Evolutionary conservation across 2,888 invertebrate genomes (phyloP).

Genomic region (Orgyia antiqua): DNA sequence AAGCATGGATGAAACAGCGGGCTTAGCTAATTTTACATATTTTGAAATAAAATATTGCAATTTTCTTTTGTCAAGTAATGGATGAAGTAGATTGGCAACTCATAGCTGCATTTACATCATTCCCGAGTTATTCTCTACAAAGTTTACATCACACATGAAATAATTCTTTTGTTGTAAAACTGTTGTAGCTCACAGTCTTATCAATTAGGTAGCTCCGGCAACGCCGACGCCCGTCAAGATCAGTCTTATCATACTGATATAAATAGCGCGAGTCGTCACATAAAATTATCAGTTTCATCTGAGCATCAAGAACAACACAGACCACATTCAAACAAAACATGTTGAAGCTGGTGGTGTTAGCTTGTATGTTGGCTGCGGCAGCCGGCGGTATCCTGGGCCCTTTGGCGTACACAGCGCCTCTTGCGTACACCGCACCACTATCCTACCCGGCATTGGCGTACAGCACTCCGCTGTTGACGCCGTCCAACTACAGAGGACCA

Average conservation of each 20-base stretch:
- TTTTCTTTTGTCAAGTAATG: too few species aligned
- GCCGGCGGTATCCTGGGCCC: slow-evolving; percentile 47
- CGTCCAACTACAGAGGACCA: slow-evolving; percentile 54
- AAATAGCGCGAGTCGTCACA: slow-evolving; percentile 22
- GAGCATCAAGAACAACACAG: slow-evolving; percentile 55
- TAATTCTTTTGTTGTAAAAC: too few species aligned
- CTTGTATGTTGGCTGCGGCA: slow-evolving; percentile 78
- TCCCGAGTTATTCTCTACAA: too few species aligned
- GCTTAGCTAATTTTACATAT: too few species aligned
- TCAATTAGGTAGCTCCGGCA: too few species aligned
- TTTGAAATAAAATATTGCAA: too few species aligned
- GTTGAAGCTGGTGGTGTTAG: slow-evolving; percentile 80
- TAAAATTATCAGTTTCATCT: slow-evolving; percentile 51
- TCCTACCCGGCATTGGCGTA: slow-evolving; percentile 9
- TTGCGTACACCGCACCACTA: slow-evolving; percentile 22
- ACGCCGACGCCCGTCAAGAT: slow-evolving; percentile 32
- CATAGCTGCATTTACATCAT: too few species aligned
- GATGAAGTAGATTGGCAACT: too few species aligned
- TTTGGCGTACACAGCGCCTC: slow-evolving; percentile 14
- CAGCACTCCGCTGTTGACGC: slow-evolving; percentile 18
- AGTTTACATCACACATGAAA: too few species aligned
- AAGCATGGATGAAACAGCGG: too few species aligned
- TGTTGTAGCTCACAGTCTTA: too few species aligned
- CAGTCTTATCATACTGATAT: slow-evolving; percentile 36
- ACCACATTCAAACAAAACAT: slow-evolving; percentile 53